phyloP scores from a whole-genome alignment of 1,140 invertebrate species.

The Drosophila parabipectinata region DNA sequence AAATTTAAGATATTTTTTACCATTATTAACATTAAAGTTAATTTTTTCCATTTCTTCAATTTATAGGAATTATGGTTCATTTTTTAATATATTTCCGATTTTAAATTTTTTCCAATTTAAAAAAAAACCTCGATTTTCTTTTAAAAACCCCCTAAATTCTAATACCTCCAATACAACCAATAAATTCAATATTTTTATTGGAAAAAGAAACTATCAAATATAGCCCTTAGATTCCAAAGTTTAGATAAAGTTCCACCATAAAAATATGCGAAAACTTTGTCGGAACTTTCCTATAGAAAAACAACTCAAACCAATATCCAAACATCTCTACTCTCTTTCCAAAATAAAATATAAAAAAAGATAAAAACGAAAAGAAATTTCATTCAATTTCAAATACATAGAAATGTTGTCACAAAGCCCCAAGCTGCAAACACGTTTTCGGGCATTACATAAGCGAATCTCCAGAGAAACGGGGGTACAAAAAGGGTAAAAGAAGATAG shows the following conservation, averaged over 20 bases:
- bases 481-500: slow-evolving; percentile 10
- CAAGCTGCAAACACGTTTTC: slow-evolving; percentile 68
- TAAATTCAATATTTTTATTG: neutral
- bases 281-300: neutral
- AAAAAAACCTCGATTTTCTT: too few species aligned
- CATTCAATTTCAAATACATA: slow-evolving; percentile 65
- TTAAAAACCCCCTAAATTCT: too few species aligned
- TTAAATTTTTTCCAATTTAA: too few species aligned
- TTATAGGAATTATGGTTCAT: too few species aligned
- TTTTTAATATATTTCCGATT: too few species aligned
- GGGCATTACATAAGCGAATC: slow-evolving; percentile 67
- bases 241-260: slow-evolving; percentile 1
- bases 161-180: neutral
- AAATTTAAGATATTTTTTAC: too few species aligned
- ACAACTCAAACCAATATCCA: neutral
- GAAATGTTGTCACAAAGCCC: slow-evolving; percentile 67
- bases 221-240: neutral
- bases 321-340: neutral
- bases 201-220: neutral
- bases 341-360: slow-evolving; percentile 5
- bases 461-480: neutral
- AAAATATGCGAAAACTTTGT: slow-evolving; percentile 4
- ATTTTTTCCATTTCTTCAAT: too few species aligned
- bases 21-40: too few species aligned
- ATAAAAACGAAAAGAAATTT: slow-evolving; percentile 36